A percentile compares a stretch with the other conserved stretches of the same genome.
These are phyloP conservation scores for Macrosoma leucophasiata DNA, from an alignment of 2,888 invertebrate species.

Conservation along the genomic window DNA sequence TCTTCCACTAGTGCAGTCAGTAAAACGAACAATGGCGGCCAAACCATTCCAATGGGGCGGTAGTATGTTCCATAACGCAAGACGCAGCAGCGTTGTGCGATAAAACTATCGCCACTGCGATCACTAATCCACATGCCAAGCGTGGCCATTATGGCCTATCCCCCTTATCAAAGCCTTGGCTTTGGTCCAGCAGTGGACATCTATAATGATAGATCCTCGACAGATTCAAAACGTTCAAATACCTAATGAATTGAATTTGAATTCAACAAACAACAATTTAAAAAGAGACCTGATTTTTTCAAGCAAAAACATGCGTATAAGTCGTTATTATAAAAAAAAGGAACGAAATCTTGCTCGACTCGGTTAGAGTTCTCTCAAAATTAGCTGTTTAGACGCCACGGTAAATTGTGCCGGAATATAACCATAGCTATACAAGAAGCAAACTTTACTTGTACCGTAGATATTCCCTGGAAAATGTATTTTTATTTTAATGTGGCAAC, in stretches of 20 bases:
- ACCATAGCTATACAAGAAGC: conserved; percentile 45
- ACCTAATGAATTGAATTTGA: background rate
- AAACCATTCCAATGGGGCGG: too few species aligned
- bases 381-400: conserved; percentile 65
- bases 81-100: too few species aligned
- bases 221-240: conserved; percentile 12
- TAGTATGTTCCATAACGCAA: too few species aligned
- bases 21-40: too few species aligned
- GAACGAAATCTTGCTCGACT: conserved; percentile 36
- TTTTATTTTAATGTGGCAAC: conserved; percentile 62
- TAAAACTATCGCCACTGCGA: too few species aligned
- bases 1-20: too few species aligned
- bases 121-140: too few species aligned
- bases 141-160: too few species aligned
- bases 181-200: conserved; percentile 12
- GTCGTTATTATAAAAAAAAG: conserved; percentile 31
- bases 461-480: conserved; percentile 72
- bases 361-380: conserved; percentile 59
- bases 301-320: conserved; percentile 12
- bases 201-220: conserved; percentile 8
- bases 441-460: conserved; percentile 69
- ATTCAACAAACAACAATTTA: too few species aligned
- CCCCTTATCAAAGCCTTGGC: too few species aligned
- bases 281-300: conserved; percentile 5
- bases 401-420: conserved; percentile 48